Evolutionary conservation across 2,888 invertebrate genomes (phyloP).

Genomic region (Catotricha subobsoleta): DNA sequence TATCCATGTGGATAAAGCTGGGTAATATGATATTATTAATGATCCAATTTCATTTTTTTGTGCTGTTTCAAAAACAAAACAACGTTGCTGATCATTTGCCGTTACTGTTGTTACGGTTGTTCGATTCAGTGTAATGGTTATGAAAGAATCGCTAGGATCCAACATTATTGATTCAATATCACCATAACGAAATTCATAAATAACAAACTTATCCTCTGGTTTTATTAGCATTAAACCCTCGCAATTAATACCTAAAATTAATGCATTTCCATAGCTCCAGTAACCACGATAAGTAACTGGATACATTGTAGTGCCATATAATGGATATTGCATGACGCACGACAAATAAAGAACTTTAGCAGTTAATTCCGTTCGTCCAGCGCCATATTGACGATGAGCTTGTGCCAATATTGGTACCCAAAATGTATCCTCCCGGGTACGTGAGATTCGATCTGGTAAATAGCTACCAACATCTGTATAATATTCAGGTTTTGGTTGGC

Average conservation of each 20-base stretch:
- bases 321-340: slow-evolving; percentile 91
- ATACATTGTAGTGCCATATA: slow-evolving; percentile 75
- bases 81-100: slow-evolving; percentile 9
- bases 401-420: slow-evolving; percentile 78
- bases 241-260: slow-evolving; percentile 71
- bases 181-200: slow-evolving; percentile 77
- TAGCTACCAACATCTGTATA: slow-evolving; percentile 84
- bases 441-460: slow-evolving; percentile 65
- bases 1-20: slow-evolving; percentile 63
- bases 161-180: slow-evolving; percentile 82
- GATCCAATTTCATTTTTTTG: slow-evolving; percentile 86
- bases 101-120: slow-evolving; percentile 23
- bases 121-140: slow-evolving; percentile 72
- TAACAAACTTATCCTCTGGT: slow-evolving; percentile 77
- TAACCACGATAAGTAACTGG: slow-evolving; percentile 84
- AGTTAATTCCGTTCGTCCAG: slow-evolving; percentile 77
- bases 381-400: slow-evolving; percentile 78
- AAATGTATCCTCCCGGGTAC: slow-evolving; percentile 59
- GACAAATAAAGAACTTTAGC: slow-evolving; percentile 86
- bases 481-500: slow-evolving; percentile 58
- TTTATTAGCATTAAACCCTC: slow-evolving; percentile 84
- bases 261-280: slow-evolving; percentile 63
- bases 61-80: slow-evolving; percentile 75
- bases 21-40: slow-evolving; percentile 80
- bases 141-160: slow-evolving; percentile 81